Evolutionary conservation across 2,888 invertebrate species (phyloP).

Genomic region (Chrysodeixis includens): DNA sequence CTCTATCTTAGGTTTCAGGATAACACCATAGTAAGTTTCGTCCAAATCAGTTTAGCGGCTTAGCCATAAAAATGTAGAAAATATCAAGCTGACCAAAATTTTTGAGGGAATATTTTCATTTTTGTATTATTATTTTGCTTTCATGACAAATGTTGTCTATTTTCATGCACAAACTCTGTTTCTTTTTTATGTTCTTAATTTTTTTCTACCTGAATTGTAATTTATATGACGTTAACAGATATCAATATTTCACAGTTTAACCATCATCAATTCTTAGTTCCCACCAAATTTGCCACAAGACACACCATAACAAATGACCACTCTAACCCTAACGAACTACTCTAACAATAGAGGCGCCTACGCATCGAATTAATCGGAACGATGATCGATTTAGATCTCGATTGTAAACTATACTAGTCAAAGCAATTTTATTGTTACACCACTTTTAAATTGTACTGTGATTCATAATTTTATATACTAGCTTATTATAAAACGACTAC

Average conservation of each 20-base stretch:
- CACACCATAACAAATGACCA: conserved; percentile 52
- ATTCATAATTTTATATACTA: not conserved
- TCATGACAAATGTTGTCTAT: too few species aligned
- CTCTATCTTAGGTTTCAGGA: too few species aligned
- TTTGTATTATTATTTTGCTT: too few species aligned
- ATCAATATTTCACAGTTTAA: not conserved
- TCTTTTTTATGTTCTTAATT: too few species aligned
- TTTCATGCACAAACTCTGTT: too few species aligned
- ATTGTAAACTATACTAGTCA: conserved; percentile 46
- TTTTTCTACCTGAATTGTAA: too few species aligned
- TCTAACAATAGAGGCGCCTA: conserved; percentile 62
- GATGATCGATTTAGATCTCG: conserved; percentile 54
- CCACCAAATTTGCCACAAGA: conserved; percentile 34
- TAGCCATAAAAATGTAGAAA: too few species aligned
- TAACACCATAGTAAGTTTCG: too few species aligned
- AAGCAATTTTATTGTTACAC: conserved; percentile 46
- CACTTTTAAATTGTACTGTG: conserved; percentile 19
- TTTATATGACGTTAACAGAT: not conserved
- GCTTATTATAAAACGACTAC: not conserved
- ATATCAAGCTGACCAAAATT: too few species aligned
- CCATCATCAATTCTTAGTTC: conserved; percentile 11
- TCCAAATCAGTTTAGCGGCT: too few species aligned
- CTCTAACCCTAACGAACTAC: conserved; percentile 50
- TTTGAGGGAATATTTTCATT: too few species aligned
- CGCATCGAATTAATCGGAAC: conserved; percentile 58